Evolutionary conservation across 2,888 invertebrate genomes (phyloP).

Genomic region (Hedychridium roseum): DNA sequence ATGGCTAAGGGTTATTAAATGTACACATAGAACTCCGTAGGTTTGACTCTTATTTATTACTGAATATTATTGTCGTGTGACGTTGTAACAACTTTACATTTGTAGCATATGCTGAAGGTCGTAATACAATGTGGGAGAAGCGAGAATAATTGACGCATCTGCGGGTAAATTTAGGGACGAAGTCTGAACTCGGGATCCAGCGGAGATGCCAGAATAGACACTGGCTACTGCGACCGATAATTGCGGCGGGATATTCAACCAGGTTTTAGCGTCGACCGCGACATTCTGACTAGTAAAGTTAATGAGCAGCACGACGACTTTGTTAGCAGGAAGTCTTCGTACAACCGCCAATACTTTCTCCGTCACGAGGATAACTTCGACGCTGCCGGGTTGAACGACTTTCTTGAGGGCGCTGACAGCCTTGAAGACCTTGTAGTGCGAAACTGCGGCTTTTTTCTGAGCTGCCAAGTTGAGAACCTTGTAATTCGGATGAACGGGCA

Average conservation of each 20-base stretch:
- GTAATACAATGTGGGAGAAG: no score
- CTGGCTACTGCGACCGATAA: slow-evolving; percentile 37
- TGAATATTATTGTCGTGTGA: no score
- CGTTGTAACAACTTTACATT: no score
- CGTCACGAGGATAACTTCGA: slow-evolving; percentile 47
- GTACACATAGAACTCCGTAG: no score
- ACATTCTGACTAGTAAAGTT: slow-evolving; percentile 34
- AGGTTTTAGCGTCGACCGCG: slow-evolving; percentile 34
- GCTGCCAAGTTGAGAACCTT: slow-evolving; percentile 67
- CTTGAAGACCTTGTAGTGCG: slow-evolving; percentile 70
- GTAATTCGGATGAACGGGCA: slow-evolving; percentile 73
- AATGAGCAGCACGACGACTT: slow-evolving; percentile 34
- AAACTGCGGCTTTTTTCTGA: slow-evolving; percentile 65
- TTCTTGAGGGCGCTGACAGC: slow-evolving; percentile 65
- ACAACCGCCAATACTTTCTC: slow-evolving; percentile 39
- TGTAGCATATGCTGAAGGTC: no score
- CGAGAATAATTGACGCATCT: slow-evolving; percentile 37
- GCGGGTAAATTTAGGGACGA: slow-evolving; percentile 31
- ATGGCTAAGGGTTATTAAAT: no score
- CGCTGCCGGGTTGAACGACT: slow-evolving; percentile 62
- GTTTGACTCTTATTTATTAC: no score
- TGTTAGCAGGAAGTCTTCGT: slow-evolving; percentile 20
- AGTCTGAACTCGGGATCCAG: slow-evolving; percentile 25
- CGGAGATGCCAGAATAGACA: slow-evolving; percentile 28
- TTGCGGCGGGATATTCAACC: slow-evolving; percentile 37